Percentiles rank a stretch among this genome's conserved stretches.
Evolutionary conservation across 2,888 invertebrate genomes (phyloP).

Genomic region (Sialis lutaria): DNA sequence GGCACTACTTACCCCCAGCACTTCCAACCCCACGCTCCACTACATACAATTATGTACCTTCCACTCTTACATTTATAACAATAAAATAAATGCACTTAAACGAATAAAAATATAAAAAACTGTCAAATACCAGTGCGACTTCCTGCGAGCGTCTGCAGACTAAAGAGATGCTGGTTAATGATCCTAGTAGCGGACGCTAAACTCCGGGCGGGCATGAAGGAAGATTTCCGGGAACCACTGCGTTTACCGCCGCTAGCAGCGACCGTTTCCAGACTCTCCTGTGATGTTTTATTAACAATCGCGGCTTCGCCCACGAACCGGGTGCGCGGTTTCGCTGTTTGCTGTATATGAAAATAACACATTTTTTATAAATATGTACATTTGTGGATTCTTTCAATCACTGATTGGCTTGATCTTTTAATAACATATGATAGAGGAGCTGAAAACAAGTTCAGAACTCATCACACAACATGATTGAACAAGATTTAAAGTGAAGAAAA

Average conservation of each 20-base stretch:
- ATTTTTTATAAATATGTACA: too few relatives aligned
- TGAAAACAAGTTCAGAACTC: too few relatives aligned
- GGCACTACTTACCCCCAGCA: too few relatives aligned
- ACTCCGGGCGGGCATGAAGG: constrained; percentile 44
- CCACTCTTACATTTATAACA: too few relatives aligned
- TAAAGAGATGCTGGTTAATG: constrained; percentile 57
- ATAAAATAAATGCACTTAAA: too few relatives aligned
- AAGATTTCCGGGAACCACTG: constrained; percentile 27
- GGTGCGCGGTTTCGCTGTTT: constrained; percentile 23
- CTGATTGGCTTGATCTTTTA: too few relatives aligned
- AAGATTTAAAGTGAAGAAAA: too few relatives aligned
- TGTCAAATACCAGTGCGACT: constrained; percentile 24
- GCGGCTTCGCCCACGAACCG: constrained; percentile 31
- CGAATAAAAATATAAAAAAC: neutral
- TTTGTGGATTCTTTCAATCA: too few relatives aligned
- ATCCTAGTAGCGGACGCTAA: constrained; percentile 52
- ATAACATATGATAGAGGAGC: too few relatives aligned
- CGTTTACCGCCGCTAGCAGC: constrained; percentile 14
- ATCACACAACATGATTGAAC: too few relatives aligned
- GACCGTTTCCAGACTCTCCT: constrained; percentile 30
- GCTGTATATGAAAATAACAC: neutral
- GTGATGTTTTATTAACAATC: constrained; percentile 21
- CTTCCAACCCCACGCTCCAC: too few relatives aligned
- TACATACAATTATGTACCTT: too few relatives aligned
- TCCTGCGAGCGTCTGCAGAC: constrained; percentile 34